These are phyloP conservation scores for Reinhardtius hippoglossoides DNA, from an alignment of 2,113 vertebrate genomes.

Conservation along the genomic window DNA sequence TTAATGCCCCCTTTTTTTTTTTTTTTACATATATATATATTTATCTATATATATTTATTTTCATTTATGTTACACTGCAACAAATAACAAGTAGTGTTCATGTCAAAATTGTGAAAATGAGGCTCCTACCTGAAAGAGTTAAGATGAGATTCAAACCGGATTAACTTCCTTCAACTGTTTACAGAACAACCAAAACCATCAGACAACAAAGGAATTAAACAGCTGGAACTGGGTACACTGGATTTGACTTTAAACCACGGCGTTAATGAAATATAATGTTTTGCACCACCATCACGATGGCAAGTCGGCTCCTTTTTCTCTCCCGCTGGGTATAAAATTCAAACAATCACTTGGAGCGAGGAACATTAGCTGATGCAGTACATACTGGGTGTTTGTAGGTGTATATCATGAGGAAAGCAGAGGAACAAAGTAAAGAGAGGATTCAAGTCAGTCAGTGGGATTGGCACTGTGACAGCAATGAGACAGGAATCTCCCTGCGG, in stretches of 20 bases:
- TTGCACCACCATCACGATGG: conserved; percentile 28
- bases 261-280: conserved; percentile 48
- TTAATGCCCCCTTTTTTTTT: background rate
- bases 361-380: conserved; percentile 44
- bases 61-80: background rate
- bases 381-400: conserved; percentile 52
- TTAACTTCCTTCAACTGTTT: conserved; percentile 32
- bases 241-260: conserved; percentile 22
- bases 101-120: conserved; percentile 35
- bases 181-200: conserved; percentile 46
- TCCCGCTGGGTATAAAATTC: conserved; percentile 40
- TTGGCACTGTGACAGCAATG: conserved; percentile 70
- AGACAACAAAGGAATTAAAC: conserved; percentile 46
- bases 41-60: conserved; percentile 1
- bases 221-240: conserved; percentile 34
- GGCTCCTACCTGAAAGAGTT: background rate
- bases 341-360: conserved; percentile 61
- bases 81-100: conserved; percentile 11
- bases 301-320: conserved; percentile 2
- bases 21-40: background rate
- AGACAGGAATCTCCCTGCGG: background rate
- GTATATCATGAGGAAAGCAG: conserved; percentile 58
- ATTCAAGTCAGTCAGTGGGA: conserved; percentile 73
- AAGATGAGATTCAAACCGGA: conserved; percentile 23
- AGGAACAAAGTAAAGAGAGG: conserved; percentile 55